Percentiles rank a stretch among this genome's conserved stretches.
Evolutionary conservation across 2,113 vertebrate genomes (phyloP).

Genomic region (Psophia crepitans): DNA sequence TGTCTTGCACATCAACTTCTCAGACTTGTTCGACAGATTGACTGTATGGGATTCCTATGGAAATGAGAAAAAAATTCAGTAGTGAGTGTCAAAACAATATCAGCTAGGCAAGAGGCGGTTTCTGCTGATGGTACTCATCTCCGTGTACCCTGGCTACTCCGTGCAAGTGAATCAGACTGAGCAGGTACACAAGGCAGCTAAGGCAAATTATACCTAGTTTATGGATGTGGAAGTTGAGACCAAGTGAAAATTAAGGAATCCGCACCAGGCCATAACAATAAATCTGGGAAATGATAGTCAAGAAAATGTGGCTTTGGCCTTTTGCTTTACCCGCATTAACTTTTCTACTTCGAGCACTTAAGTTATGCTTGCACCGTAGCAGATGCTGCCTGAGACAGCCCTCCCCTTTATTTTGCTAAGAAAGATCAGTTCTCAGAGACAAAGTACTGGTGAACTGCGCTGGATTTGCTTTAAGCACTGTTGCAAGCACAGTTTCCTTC

Average conservation of each 20-base stretch:
- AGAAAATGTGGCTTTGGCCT: neutral
- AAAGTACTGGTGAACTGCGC: neutral
- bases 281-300: neutral
- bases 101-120: neutral
- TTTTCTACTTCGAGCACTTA: neutral
- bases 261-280: neutral
- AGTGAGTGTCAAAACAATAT: neutral
- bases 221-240: neutral
- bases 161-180: neutral
- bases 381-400: neutral
- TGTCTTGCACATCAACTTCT: neutral
- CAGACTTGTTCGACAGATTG: neutral
- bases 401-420: neutral
- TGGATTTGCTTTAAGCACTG: neutral
- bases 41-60: neutral
- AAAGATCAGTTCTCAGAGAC: neutral
- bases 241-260: neutral
- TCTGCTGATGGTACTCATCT: neutral
- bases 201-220: neutral
- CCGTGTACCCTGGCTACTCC: neutral
- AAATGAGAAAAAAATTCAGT: neutral
- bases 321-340: neutral
- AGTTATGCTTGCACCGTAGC: neutral
- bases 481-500: neutral
- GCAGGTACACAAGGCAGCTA: neutral